Evolutionary conservation across 53 echinoderm and acorn worm species (phyloP), one percentile per base, ranked within the genome.

Genomic region (Hippasteria phrygiana): DNA sequence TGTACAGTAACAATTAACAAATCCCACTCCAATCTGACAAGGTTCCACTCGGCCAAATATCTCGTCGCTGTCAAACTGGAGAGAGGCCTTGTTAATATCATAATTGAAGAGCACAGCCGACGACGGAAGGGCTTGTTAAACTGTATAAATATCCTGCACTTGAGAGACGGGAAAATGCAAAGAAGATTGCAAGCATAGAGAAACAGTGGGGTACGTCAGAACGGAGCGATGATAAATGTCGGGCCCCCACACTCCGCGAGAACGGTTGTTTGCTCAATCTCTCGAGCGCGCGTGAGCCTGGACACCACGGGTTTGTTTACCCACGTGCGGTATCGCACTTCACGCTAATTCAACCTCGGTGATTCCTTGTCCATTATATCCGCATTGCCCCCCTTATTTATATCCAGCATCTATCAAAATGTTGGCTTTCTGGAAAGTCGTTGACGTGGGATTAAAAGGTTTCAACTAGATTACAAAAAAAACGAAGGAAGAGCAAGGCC

Each of bases 321-420:
- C 66, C 64, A 66, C 82, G 67, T 82, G 82, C 64, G 65, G 85
- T 85, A 85, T 71, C 85, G 24, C 70, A 70, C 50, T 48, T 53
- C 39, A 51, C 64, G 31, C 70, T 50, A 50, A 85, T 65, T 85
- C 71, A 22, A 26, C 10, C 69, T 38, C 26, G 7, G 69, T 69
- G 47, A 48, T 70, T 37, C 53, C 50, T 38, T 9, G 36, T 48
- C 71, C 65, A 65, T 81, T 81, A 81, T 65, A 66, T 43, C 64
- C 81, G 24, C 66, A 46, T 81, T 81, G 43, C 22, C 17, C 37
- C 17, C 18, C 69, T 13, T 28, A 5, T 3, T 33, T 5, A n/a
- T 43, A 38, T 55, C 50, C 18, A 46, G 53, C 85, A 85, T 85
- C 85, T 71, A 85, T 85, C 85, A 71, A 85, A 85, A 85, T 85